Base-by-base conservation (phyloP, 1,140 invertebrate genomes). In the Calephelis nemesis region DNA sequence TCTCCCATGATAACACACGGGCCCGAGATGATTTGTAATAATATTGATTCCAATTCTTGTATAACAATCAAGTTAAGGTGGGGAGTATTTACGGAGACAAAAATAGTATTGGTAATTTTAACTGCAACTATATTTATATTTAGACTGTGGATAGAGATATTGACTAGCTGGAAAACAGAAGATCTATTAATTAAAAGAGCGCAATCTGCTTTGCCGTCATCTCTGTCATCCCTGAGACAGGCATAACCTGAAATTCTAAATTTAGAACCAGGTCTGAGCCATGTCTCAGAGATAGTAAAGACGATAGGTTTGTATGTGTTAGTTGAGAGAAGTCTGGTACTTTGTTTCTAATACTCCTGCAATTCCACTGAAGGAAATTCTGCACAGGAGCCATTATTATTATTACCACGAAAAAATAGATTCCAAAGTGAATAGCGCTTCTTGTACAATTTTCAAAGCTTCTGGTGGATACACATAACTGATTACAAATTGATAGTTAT, bases 291-390 rank as follows among this genome's bases (percentile, higher is more conserved):
- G 47, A 48, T 48, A 9, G 47, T 5, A 48, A 48, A 5, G 12
- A 48, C 12, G 7, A 48, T 9, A 48, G 47, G 47, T 48, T 13
- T 62, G 11, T n/a, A 62, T 42, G 2, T n/a, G 40, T 39, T 62
- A 42, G 40, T 13, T 45, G 12, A 42, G 39, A 13, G 15, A 13
- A n/a, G 12, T 47, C 40, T 11, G 6, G 4, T 62, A 45, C n/a
- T n/a, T 45, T 42, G 42, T n/a, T 62, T 5, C 40, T 40, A 10
- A 48, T 10, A 5, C 47, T 48, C 12, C 12, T 62, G 39, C 60
- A 45, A 62, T 62, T 62, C 39, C 47, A 48, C n/a, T 52, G 50
- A 15, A 52, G 50, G 13, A 52, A 15, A 13, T 52, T 52, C 50
- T 19, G 42, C 42, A 42, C 7, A 7, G 7, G 15, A 9, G 13